These are phyloP conservation scores for Ophthalmolycus amberensis DNA, from an alignment of 2,113 vertebrate species.

Conservation along the genomic window DNA sequence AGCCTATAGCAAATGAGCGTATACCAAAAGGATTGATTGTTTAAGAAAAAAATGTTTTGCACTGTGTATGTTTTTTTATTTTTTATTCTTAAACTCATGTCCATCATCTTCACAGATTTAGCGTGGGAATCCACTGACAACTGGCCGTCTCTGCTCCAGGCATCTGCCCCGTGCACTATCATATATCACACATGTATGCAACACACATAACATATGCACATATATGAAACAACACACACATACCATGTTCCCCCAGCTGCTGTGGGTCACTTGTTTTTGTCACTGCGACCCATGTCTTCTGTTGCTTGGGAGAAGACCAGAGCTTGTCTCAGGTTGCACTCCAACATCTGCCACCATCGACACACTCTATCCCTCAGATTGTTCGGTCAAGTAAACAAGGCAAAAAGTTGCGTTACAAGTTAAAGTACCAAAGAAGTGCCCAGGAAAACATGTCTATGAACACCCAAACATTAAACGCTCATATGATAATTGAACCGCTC, in stretches of 20 bases:
- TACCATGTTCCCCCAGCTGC: constrained; percentile 39
- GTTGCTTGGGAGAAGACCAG: constrained; percentile 47
- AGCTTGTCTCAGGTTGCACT: constrained; percentile 63
- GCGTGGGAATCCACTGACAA: constrained; percentile 63
- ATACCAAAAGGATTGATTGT: too few species aligned
- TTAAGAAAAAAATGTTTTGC: too few species aligned
- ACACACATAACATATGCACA: constrained; percentile 47
- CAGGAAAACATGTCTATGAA: neutral
- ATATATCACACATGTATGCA: constrained; percentile 53
- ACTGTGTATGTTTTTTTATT: too few species aligned
- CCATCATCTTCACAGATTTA: constrained; percentile 20
- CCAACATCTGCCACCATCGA: constrained; percentile 68
- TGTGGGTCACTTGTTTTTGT: constrained; percentile 62
- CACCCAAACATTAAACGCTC: neutral
- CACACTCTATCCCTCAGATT: constrained; percentile 1
- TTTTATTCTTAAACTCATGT: neutral
- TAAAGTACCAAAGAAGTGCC: neutral
- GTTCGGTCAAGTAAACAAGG: neutral
- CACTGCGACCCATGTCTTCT: constrained; percentile 51
- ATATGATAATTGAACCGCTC: neutral
- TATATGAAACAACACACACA: constrained; percentile 57
- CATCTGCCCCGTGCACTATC: constrained; percentile 55
- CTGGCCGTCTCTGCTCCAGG: constrained; percentile 53
- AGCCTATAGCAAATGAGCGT: too few species aligned
- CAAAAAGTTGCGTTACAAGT: neutral